Evolutionary conservation across 2,888 invertebrate species (phyloP), one percentile per base, ranked within the genome.

Genomic region (Erebia ligea): DNA sequence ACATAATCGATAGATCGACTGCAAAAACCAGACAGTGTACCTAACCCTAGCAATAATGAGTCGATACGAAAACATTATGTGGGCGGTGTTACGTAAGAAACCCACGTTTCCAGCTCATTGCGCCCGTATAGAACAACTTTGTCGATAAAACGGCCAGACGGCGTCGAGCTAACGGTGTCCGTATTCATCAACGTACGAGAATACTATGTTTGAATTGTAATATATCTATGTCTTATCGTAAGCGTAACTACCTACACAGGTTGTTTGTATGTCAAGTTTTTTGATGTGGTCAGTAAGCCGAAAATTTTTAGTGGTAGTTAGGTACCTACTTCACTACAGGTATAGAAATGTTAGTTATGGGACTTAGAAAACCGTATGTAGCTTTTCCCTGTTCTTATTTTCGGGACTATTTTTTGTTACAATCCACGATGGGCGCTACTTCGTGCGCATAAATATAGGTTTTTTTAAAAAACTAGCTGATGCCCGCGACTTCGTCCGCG

Each of bases 71-170:
- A 86, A 84, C 83, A 85, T 86, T 84, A 86, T 86, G 85, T 84
- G 85, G 85, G 81, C 78, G 52, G 83, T 79, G 82, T 88, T 87
- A 86, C 86, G 84, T 84, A 85, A 86, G 85, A 82, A 85, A 82
- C 84, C 83, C 57, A 66, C 34, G 66, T 72, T 74, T 74, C 72
- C 68, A 67, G 54, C 54, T 65, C 40, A 42, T 5, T 40, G 13
- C 19, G 54, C 40, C 15, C 65, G 56, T 56, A 65, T 54, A 52
- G 65, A 65, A 34, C 65, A 52, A 52, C 65, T 54, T 65, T 54
- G 61, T 42, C 65, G 52, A 65, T 65, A 65, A 54, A 65, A 52
- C 63, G 65, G 40, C 54, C 54, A 65, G 65, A 40, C 65, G 17
- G 40, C 65, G 65, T 54, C 54, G 25, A 17, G 2, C 17, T 65